Evolutionary conservation across 2,888 invertebrate genomes (phyloP), one percentile per base, ranked within the genome.

Genomic region (Eretmocerus hayati): DNA sequence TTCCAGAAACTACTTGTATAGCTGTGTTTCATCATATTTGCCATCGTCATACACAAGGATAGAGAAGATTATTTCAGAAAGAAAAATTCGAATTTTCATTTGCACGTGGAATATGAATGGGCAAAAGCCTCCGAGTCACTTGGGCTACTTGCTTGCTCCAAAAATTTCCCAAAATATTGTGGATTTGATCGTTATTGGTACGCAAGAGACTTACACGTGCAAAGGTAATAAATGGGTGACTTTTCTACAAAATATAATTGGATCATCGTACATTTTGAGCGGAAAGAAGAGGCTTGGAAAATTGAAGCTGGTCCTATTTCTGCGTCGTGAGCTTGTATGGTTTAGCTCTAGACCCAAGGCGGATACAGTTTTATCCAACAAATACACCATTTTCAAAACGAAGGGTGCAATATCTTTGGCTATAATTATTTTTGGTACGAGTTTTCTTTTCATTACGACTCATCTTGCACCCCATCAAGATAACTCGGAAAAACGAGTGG

Each of bases 71-170:
- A 45, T 42, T 38, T 18, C 19, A 8, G 9, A 46, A n/a, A 21
- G 20, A 16, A 23, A 42, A 38, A n/a, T 50, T 26, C 31, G 36
- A 1, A 36, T 50, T 36, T 50, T 42, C 26, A 46, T 50, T 20
- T 35, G 45, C 8, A 45, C 42, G 6, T 50, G 50, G 50, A 50
- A 50, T 38, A 50, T 50, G 50, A 50, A 50, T 30, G 41, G 32
- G 16, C n/a, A 42, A 26, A 42, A 38, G 8, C 45, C 50, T n/a
- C 3, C 20, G 4, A 16, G 11, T 20, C 18, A 50, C 23, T 20
- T 50, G 6, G 32, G 32, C 16, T 4, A 21, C 4, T 41, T 45
- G 30, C n/a, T 50, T 19, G 5, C 23, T 16, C 37, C 50, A 5
- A 19, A 26, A 21, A 19, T 21, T 20, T 23, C 30, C 20, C 5